A percentile compares a stretch with the other conserved stretches of the same genome.
Conservation (phyloP, 2,888 invertebrate species). For the Neelides folsomi region DNA sequence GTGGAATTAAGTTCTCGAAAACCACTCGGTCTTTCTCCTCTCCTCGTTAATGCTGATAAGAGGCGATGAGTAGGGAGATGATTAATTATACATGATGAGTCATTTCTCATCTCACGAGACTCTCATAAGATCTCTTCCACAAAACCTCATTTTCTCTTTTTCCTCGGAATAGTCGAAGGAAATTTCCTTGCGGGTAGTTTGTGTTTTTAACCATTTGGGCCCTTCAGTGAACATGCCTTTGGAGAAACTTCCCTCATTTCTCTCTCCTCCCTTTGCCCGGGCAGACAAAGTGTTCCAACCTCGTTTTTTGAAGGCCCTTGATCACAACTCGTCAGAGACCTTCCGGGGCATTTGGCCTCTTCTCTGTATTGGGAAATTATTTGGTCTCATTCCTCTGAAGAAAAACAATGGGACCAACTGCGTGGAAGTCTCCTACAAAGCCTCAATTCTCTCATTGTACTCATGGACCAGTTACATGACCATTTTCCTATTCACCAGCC, state of each 20-base stretch:
- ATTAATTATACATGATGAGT: constrained; percentile 12
- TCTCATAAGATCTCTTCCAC: not conserved
- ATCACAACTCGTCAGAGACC: too few species aligned
- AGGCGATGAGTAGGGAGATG: constrained; percentile 16
- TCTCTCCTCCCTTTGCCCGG: constrained; percentile 36
- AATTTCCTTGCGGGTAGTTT: not conserved
- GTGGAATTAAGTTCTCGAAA: too few species aligned
- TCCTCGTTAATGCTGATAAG: too few species aligned
- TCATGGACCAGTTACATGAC: too few species aligned
- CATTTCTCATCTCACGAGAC: not conserved
- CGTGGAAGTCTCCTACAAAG: not conserved
- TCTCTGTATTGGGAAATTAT: not conserved
- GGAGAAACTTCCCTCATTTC: constrained; percentile 37
- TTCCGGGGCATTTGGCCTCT: constrained; percentile 4
- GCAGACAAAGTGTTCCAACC: not conserved
- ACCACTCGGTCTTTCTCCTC: too few species aligned
- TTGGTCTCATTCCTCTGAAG: constrained; percentile 2
- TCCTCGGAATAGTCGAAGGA: not conserved
- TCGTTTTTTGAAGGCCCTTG: not conserved
- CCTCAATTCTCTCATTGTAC: too few species aligned
- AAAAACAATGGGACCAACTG: not conserved
- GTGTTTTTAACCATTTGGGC: too few species aligned
- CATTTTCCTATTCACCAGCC: too few species aligned
- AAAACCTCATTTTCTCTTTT: too few species aligned
- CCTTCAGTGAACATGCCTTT: too few species aligned